phyloP scores from a whole-genome alignment of 1,140 invertebrate genomes.

The Drosophila baimaii region DNA sequence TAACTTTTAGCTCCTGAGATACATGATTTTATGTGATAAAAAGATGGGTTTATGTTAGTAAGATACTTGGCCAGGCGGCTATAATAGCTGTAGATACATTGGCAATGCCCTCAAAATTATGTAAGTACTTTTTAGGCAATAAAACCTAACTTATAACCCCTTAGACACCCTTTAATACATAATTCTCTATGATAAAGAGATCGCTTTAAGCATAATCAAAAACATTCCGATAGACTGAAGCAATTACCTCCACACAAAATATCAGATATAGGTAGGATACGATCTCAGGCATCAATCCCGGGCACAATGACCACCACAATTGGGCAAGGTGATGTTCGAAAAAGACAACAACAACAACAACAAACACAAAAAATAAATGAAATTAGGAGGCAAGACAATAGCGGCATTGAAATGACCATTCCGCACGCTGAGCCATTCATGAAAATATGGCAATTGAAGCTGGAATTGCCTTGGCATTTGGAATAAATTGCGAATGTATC shows the following conservation, averaged over 20 bases:
- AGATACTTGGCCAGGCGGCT: not conserved
- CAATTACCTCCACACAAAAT: too few species aligned
- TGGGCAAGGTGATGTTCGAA: conserved; percentile 52
- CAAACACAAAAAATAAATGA: conserved; percentile 5
- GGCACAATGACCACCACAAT: conserved; percentile 48
- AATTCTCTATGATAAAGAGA: too few species aligned
- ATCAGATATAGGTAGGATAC: not conserved
- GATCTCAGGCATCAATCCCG: conserved; percentile 22
- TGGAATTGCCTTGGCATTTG: conserved; percentile 68
- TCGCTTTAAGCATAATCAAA: too few species aligned
- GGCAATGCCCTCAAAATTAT: not conserved
- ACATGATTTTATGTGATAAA: too few species aligned
- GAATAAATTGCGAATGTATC: conserved; percentile 81
- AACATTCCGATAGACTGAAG: too few species aligned
- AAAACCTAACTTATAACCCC: too few species aligned
- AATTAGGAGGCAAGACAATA: conserved; percentile 38
- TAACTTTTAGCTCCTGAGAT: too few species aligned
- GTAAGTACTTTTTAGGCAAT: not conserved
- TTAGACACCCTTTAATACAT: too few species aligned
- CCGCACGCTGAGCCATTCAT: conserved; percentile 67
- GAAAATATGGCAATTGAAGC: conserved; percentile 63
- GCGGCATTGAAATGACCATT: conserved; percentile 32
- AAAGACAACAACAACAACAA: too few species aligned
- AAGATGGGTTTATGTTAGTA: too few species aligned
- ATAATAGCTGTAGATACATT: not conserved